Evolutionary conservation across 2,888 invertebrate genomes (phyloP).

Genomic region (Oxytorus armatus): DNA sequence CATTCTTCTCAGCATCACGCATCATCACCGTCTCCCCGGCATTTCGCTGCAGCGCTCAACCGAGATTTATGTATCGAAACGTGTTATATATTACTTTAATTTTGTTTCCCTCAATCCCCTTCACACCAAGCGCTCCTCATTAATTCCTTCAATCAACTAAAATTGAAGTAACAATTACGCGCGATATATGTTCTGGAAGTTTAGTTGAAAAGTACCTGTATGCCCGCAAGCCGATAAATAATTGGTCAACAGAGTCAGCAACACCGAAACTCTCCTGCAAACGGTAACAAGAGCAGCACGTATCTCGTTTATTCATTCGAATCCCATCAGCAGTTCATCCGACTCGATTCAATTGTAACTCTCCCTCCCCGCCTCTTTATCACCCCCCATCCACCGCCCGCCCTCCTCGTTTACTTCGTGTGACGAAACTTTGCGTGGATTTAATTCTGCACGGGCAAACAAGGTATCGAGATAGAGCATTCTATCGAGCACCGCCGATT

Average conservation of each 20-base stretch:
- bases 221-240: constrained; percentile 34
- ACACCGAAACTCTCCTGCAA: constrained; percentile 15
- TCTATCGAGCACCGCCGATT: no score
- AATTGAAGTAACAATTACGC: constrained; percentile 27
- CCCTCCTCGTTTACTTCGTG: constrained; percentile 27
- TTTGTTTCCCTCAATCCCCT: background rate
- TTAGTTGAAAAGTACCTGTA: background rate
- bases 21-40: constrained; percentile 31
- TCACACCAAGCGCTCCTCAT: background rate
- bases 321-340: constrained; percentile 58
- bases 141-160: constrained; percentile 17
- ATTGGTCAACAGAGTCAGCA: constrained; percentile 34
- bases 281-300: constrained; percentile 44
- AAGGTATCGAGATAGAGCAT: constrained; percentile 23
- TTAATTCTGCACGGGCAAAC: constrained; percentile 54
- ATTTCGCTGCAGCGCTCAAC: constrained; percentile 3
- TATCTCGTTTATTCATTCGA: constrained; percentile 60
- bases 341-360: constrained; percentile 57
- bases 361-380: constrained; percentile 20
- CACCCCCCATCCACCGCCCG: background rate
- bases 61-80: constrained; percentile 28
- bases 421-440: constrained; percentile 46
- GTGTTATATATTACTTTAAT: background rate
- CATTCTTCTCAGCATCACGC: constrained; percentile 55
- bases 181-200: background rate